Evolutionary conservation across 1,140 invertebrate genomes (phyloP).

Genomic region (Conopomorpha cramerella): DNA sequence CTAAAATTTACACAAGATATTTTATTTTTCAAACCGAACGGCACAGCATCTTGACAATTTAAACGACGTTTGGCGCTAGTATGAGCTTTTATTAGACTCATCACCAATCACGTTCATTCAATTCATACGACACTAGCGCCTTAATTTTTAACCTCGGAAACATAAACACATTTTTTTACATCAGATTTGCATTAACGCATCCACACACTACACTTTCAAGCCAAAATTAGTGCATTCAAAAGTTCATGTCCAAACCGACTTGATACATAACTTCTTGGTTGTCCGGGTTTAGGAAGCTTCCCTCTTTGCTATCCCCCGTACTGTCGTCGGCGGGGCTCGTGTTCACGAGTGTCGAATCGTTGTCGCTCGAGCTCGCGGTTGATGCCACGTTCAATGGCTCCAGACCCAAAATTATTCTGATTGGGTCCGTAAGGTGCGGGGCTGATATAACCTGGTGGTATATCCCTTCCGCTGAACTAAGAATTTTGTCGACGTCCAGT

Average conservation of each 20-base stretch:
- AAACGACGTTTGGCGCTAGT: too few species aligned
- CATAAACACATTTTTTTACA: background rate
- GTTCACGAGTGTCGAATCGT: slow-evolving; percentile 5
- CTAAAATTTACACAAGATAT: too few species aligned
- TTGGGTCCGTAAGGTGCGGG: slow-evolving; percentile 68
- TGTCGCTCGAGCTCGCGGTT: slow-evolving; percentile 13
- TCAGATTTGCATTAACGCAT: slow-evolving; percentile 5
- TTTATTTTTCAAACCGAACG: too few species aligned
- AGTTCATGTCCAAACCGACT: slow-evolving; percentile 56
- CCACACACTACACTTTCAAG: slow-evolving; percentile 10
- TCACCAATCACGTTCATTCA: too few species aligned
- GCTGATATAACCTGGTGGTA: slow-evolving; percentile 79
- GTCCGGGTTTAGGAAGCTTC: slow-evolving; percentile 10
- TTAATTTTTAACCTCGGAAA: too few species aligned
- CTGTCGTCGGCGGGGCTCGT: slow-evolving; percentile 10
- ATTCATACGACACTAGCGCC: too few species aligned
- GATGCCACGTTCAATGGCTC: slow-evolving; percentile 15
- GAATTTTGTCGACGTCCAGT: slow-evolving; percentile 77
- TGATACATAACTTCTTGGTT: slow-evolving; percentile 60
- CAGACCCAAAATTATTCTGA: slow-evolving; percentile 72
- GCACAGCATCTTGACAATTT: too few species aligned
- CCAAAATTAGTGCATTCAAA: slow-evolving; percentile 30
- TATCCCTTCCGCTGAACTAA: slow-evolving; percentile 88
- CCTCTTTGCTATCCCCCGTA: background rate
- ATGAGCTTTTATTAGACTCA: too few species aligned